Base-by-base conservation (phyloP, 2,113 vertebrate genomes). In the Ciconia stormi region DNA sequence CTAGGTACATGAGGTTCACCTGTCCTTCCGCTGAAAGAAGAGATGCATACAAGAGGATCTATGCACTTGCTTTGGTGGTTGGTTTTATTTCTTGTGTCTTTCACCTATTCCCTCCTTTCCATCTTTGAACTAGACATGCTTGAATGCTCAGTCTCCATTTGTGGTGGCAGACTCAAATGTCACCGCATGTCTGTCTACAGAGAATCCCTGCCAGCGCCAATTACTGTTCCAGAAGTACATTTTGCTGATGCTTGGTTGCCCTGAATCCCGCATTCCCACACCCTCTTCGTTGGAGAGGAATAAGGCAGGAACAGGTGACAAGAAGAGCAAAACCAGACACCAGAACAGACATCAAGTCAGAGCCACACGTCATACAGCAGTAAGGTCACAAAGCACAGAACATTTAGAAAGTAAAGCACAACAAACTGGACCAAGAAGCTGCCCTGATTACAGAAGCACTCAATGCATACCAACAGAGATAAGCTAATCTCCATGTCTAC, bases 201-300 rank as follows among this genome's bases (percentile, higher is more conserved):
- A 71, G 69, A 7, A 61, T 20, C 63, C 78, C 87, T 83, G 62
- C 82, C 77, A 89, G 63, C 3, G 42, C 66, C 72, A 30, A 22
- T 50, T 63, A 13, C 15, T 46, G 27, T 34, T 82, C 81, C 89
- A 87, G 12, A 56, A 53, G 63, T 7, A 49, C 14, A 7, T 50
- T 44, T 13, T 17, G 44, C 73, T 86, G 70, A 16, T 16, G 81
- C 52, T 32, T 63, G 67, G 19, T 2, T 91, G 66, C 87, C n/a
- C 73, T 7, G 0, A 16, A 23, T 9, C 55, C 55, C 27, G 15
- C 5, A 27, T 27, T 32, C 38, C 63, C 65, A 47, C 55, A 13
- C 8, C 36, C 34, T 46, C 40, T 11, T 15, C 1, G 0, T 0
- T 47, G 25, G 11, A 61, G n/a, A 30, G 52, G 27, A 27, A 6